Conservation (phyloP, 2,113 vertebrate genomes). For the Patagioenas fasciata region DNA sequence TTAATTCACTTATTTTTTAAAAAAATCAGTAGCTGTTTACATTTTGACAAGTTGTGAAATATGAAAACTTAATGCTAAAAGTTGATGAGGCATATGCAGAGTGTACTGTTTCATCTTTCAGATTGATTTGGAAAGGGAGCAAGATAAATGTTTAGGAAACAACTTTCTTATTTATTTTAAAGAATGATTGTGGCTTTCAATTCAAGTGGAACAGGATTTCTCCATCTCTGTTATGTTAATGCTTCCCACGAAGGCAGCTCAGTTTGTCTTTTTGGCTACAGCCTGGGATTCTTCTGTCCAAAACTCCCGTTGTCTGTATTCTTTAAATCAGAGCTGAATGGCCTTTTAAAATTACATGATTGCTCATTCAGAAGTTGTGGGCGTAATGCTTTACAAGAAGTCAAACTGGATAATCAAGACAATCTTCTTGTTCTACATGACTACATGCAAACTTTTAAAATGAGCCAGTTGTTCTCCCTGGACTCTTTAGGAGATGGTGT, state of each 20-base stretch:
- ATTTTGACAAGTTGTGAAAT: not conserved
- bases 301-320: not conserved
- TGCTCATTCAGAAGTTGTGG: not conserved
- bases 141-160: slow-evolving; percentile 1
- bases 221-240: not conserved
- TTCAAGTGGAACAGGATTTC: not conserved
- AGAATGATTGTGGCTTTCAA: not conserved
- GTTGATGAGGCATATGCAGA: not conserved
- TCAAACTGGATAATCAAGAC: not conserved
- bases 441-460: not conserved
- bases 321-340: not conserved
- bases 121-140: not conserved
- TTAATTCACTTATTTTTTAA: not conserved
- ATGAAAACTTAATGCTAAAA: not conserved
- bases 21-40: not conserved
- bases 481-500: not conserved
- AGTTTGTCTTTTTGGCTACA: not conserved
- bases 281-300: not conserved
- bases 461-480: not conserved
- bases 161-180: not conserved
- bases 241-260: not conserved
- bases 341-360: not conserved
- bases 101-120: not conserved
- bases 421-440: not conserved
- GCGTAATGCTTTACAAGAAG: not conserved